Base-by-base conservation (phyloP, 2,113 vertebrate genomes). In the Pelobates fuscus region DNA sequence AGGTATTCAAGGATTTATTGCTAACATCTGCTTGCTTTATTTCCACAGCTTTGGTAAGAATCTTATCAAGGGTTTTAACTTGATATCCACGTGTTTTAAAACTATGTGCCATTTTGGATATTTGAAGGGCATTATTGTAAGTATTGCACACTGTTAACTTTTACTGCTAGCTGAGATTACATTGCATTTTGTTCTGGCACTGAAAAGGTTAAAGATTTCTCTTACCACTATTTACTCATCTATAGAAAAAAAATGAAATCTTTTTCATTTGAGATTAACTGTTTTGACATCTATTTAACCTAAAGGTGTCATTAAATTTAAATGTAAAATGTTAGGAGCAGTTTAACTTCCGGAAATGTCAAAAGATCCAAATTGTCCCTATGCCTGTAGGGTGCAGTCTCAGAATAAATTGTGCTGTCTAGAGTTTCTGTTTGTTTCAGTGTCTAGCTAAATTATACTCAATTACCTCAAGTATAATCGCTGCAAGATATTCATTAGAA, bases 381-480 rank as follows among this genome's bases (percentile, higher is more conserved):
- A 5, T 12, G 10, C 49, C 71, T 30, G 49, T 32, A 11, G 62
- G 71, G 62, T 29, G 10, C 1, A 25, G 52, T 8, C 32, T 20
- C n/a, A 0, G 57, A 67, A 75, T n/a, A 75, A 46, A 66, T 44
- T 27, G 52, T 58, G 58, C 32, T 24, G 58, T 67, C 52, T 32
- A 46, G 60, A 54, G 61, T 43, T 75, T 44, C n/a, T 75, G 62
- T 75, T 66, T 75, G 62, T 75, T 58, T 66, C 26, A 54, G 62
- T 59, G 71, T 75, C 71, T 44, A 24, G 49, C 52, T 75, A 58
- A 75, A 75, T 75, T 67, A 75, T 75, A 58, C 71, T 75, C 71
- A 75, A 75, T 75, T 75, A 75, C 62, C 52, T n/a, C 24, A 44
- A 49, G 30, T 17, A 67, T 75, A 75, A 75, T 66, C 58, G 71